Base-by-base conservation (phyloP, 2,113 vertebrate genomes). In the Trinectes maculatus region DNA sequence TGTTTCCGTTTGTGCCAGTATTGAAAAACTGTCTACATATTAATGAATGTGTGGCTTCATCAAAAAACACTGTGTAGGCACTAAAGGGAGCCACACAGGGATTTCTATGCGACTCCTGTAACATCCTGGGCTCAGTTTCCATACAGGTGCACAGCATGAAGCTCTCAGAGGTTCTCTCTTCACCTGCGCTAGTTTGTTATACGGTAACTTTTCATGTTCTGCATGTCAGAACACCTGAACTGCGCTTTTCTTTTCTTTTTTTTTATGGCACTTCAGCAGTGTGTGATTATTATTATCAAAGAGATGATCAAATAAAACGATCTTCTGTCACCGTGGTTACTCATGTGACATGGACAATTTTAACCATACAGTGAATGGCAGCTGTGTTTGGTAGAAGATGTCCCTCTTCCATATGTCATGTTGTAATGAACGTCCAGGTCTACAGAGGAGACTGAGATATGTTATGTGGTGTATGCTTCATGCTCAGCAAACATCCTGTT, bases 41-140 rank as follows among this genome's bases (percentile, higher is more conserved):
- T 57, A 57, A 29, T 70, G 3, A 21, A 43, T 19, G 18, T 19
- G 33, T 33, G 56, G 16, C 28, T 62, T 43, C 31, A 43, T 68
- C 21, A 54, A 52, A 61, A 22, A 56, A 36, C 49, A 34, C 34
- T 36, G 44, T 5, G 6, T 39, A 11, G 25, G 12, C 65, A 46
- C 13, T 26, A 16, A 13, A 11, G 3, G 24, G 19, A 18, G 8
- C 29, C 24, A 24, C 24, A 24, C 12, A 5, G 16, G 16, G 58
- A 39, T 26, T 6, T 26, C 16, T 26, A 33, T 53, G 24, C 12
- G 54, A 15, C 28, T 56, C 15, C 59, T 44, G 34, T 15, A 31
- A 42, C 6, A 44, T 3, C 7, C 5, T 6, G 24, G 33, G 6
- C 13, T 68, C 28, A 34, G 11, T 44, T 63, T 57, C 18, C 6